These are phyloP conservation scores for Gymnogyps californianus DNA, from an alignment of 2,113 vertebrate species.

Conservation along the genomic window DNA sequence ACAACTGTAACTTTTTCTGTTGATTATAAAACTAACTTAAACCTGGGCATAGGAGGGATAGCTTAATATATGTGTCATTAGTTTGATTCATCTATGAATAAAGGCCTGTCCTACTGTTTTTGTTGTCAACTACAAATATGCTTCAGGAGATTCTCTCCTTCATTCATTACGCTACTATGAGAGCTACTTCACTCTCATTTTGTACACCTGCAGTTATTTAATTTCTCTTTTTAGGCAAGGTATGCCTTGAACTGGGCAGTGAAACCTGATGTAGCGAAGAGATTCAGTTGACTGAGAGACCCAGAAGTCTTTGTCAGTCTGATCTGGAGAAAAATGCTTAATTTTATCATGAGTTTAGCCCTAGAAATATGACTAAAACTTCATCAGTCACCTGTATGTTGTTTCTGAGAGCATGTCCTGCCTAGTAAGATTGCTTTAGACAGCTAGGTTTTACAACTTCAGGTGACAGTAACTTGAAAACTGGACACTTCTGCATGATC, in stretches of 20 bases:
- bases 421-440: neutral
- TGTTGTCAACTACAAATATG: neutral
- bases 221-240: neutral
- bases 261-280: neutral
- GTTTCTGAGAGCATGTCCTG: neutral
- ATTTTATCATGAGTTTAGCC: neutral
- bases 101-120: neutral
- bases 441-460: neutral
- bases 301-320: neutral
- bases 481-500: neutral
- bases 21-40: neutral
- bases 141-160: neutral
- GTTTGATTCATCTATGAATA: neutral
- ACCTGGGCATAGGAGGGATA: neutral
- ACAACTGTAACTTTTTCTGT: neutral
- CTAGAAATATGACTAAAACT: neutral
- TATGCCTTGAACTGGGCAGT: neutral
- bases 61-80: neutral
- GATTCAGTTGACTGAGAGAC: neutral
- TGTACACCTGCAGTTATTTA: neutral
- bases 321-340: neutral
- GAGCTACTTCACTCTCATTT: neutral
- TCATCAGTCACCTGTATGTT: neutral
- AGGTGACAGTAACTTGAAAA: neutral
- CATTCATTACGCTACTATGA: fast-evolving